Conservation (phyloP, 2,888 invertebrate genomes). For the Drosophila limbata region DNA sequence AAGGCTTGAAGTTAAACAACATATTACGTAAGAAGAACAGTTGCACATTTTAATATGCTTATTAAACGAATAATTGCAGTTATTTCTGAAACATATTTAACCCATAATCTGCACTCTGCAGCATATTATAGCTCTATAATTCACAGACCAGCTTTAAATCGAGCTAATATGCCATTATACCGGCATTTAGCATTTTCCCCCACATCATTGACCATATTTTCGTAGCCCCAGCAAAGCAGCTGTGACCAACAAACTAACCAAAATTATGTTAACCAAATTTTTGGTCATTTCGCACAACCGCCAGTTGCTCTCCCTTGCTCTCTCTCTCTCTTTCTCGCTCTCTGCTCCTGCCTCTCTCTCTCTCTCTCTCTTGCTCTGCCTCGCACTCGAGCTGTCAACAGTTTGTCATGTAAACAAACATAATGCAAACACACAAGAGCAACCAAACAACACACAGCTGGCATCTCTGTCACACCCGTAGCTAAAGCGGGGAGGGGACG, state of each 20-base stretch:
- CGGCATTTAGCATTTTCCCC: conserved; percentile 10
- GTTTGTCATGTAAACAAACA: conserved; percentile 67
- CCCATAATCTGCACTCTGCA: conserved; percentile 12
- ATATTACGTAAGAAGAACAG: not conserved
- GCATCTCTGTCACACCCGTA: conserved; percentile 13
- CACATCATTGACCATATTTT: conserved; percentile 36
- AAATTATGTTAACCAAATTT: conserved; percentile 67
- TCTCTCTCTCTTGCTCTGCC: not conserved
- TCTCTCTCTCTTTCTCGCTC: not conserved
- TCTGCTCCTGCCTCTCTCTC: not conserved
- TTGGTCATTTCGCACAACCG: conserved; percentile 61
- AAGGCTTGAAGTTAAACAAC: not conserved
- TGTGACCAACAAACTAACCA: conserved; percentile 59
- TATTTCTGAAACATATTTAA: conserved; percentile 6
- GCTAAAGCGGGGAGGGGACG: conserved; percentile 25
- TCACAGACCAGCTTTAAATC: conserved; percentile 1
- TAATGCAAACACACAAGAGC: conserved; percentile 10
- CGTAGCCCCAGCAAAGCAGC: conserved; percentile 31
- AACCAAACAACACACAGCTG: conserved; percentile 22
- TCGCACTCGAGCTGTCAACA: conserved; percentile 56
- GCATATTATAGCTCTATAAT: conserved; percentile 16
- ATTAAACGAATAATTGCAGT: conserved; percentile 4
- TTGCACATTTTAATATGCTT: not conserved
- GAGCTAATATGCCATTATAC: conserved; percentile 37
- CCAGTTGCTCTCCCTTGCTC: conserved; percentile 6